A percentile compares a stretch with the other conserved stretches of the same genome.
These are phyloP conservation scores for Pterobdella sp. DNA, from an alignment of 2,888 invertebrate species.

Conservation along the genomic window DNA sequence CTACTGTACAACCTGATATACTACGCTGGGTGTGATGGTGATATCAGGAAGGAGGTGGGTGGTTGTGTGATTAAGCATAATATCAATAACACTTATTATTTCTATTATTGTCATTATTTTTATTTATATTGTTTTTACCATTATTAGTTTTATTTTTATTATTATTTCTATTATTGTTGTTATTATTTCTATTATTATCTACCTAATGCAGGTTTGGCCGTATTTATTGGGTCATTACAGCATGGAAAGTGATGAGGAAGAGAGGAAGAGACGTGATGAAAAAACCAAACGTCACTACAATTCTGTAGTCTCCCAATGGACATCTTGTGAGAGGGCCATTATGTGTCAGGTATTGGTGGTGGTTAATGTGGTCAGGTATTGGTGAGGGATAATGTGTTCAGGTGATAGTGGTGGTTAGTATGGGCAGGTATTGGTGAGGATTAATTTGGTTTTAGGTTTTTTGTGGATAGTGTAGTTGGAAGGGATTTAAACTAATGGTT, in stretches of 20 bases:
- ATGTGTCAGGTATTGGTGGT: no score
- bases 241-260: slow-evolving; percentile 58
- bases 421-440: background rate
- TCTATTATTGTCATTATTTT: background rate
- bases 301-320: slow-evolving; percentile 87
- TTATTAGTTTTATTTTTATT: background rate
- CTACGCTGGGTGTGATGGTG: slow-evolving; percentile 75
- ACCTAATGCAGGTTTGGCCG: slow-evolving; percentile 65
- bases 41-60: slow-evolving; percentile 48
- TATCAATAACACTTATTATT: background rate
- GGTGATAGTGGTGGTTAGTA: background rate
- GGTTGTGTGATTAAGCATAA: background rate
- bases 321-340: slow-evolving; percentile 86
- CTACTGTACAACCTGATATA: slow-evolving; percentile 77
- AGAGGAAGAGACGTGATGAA: slow-evolving; percentile 43
- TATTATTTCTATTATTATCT: background rate
- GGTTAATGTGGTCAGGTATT: slow-evolving; percentile 7
- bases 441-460: no score
- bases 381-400: background rate
- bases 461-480: no score
- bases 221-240: slow-evolving; percentile 76
- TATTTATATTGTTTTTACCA: no score
- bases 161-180: background rate
- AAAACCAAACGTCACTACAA: slow-evolving; percentile 67
- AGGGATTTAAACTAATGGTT: no score